phyloP scores from a whole-genome alignment of 2,888 invertebrate genomes.

The Tenodera sinensis region DNA sequence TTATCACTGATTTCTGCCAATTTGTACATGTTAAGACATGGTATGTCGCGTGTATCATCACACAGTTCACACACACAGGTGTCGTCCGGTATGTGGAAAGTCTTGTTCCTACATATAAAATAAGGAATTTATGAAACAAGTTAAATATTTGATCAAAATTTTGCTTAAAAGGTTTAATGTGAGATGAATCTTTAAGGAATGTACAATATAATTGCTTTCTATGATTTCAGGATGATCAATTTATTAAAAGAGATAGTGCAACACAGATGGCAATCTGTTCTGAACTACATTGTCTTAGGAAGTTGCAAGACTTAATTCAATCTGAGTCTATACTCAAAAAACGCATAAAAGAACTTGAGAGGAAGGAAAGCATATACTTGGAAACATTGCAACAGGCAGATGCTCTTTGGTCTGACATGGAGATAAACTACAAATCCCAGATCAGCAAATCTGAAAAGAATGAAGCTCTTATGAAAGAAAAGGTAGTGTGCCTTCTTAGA shows the following conservation, averaged over 20 bases:
- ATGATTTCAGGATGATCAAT: not conserved
- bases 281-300: conserved; percentile 43
- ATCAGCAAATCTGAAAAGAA: not conserved
- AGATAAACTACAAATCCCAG: conserved; percentile 58
- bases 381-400: conserved; percentile 69
- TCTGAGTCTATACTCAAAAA: conserved; percentile 58
- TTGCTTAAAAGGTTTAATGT: not conserved
- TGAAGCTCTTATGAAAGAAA: not conserved
- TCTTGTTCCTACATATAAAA: too few relatives aligned
- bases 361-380: conserved; percentile 63
- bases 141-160: not conserved
- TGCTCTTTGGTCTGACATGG: conserved; percentile 67
- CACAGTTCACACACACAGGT: too few relatives aligned
- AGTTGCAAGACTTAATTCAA: conserved; percentile 50
- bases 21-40: too few relatives aligned
- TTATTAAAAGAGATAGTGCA: not conserved
- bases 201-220: not conserved
- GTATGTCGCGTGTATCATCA: too few relatives aligned
- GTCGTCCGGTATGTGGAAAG: too few relatives aligned
- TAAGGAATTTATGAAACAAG: too few relatives aligned
- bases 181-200: not conserved
- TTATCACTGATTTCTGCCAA: too few relatives aligned
- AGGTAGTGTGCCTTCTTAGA: not conserved
- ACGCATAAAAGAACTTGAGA: conserved; percentile 60
- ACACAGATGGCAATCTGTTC: not conserved